Base-by-base conservation (phyloP, 2,888 invertebrate species). In the Drosophila multiciliata region DNA sequence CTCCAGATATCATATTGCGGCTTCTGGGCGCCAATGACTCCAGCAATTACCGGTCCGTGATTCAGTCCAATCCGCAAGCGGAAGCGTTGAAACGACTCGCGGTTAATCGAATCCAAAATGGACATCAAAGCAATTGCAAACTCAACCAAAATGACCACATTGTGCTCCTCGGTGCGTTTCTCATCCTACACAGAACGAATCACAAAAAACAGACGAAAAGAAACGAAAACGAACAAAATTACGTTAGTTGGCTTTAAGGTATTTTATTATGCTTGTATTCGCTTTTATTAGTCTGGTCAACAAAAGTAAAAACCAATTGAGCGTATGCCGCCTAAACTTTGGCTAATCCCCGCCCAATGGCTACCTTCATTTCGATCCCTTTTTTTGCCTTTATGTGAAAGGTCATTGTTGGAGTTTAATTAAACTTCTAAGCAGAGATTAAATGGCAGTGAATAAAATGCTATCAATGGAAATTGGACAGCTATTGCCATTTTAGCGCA, bases 1-100 rank as follows among this genome's bases (percentile, higher is more conserved):
- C 99, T 98, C 99, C 99, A 99, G 85, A 99, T 99, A 92, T 99
- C 99, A 93, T 99, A 99, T 93, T 99, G 99, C 0, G 99, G 99
- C 91, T 99, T 99, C 92, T 99, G 98, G 0, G 99, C 99, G 0
- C 99, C 99, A 32, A 99, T 98, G 23, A 99, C 99, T 0, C 99
- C 99, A 0, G 99, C 99, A 91, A 99, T 98, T 32, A 99, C 98
- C 0, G 93, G 93, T 0, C 93, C 93, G 73, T 93, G 93, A 88
- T 93, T 93, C 65, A 93, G 87, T 35, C 93, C 99, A 92, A 99
- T 97, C 93, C 99, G 95, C 33, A 99, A 94, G 90, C 98, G 97
- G 92, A 99, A 99, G 89, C 98, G 95, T 94, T 99, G 99, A 93
- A 99, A 99, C 32, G 99, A 98, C 93, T 99, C 98, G 83, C 97